A percentile compares a stretch with the other conserved stretches of the same genome.
These are phyloP conservation scores for Stichodactyla mertensii DNA, from an alignment of 64 coral and sea anemone genomes.

Conservation along the genomic window DNA sequence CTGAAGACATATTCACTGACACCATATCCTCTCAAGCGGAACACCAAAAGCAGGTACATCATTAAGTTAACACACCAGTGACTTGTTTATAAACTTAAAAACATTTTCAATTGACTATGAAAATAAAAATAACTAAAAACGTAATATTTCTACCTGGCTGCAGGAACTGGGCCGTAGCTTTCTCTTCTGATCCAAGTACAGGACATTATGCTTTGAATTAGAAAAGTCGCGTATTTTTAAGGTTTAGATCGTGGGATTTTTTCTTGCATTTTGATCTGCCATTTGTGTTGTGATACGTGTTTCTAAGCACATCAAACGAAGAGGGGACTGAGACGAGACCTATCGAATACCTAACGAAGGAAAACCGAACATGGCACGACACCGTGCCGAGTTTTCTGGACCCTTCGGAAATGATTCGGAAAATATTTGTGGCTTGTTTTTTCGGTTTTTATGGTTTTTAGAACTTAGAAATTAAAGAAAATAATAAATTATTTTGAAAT, in stretches of 20 bases:
- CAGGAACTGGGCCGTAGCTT: conserved; percentile 52
- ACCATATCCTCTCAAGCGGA: neutral
- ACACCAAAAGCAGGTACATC: neutral
- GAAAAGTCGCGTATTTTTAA: neutral
- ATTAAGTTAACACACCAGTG: neutral
- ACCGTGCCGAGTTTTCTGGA: neutral
- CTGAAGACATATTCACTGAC: neutral
- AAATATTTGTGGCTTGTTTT: neutral
- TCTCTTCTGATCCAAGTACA: conserved; percentile 71
- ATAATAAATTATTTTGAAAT: neutral
- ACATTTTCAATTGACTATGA: too few relatives aligned
- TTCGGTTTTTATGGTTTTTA: neutral
- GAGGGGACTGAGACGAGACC: neutral
- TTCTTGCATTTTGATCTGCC: neutral
- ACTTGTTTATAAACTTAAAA: too few relatives aligned
- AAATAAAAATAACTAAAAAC: neutral
- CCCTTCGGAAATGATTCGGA: neutral
- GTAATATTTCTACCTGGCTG: conserved; percentile 46
- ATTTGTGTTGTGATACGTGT: conserved; percentile 39
- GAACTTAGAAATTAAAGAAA: neutral
- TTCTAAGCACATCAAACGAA: neutral
- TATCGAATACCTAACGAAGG: neutral
- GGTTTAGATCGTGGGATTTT: neutral
- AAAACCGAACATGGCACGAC: neutral
- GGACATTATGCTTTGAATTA: conserved; percentile 31